phyloP scores from a whole-genome alignment of 2,113 vertebrate genomes.

The Balaenoptera acutorostrata region DNA sequence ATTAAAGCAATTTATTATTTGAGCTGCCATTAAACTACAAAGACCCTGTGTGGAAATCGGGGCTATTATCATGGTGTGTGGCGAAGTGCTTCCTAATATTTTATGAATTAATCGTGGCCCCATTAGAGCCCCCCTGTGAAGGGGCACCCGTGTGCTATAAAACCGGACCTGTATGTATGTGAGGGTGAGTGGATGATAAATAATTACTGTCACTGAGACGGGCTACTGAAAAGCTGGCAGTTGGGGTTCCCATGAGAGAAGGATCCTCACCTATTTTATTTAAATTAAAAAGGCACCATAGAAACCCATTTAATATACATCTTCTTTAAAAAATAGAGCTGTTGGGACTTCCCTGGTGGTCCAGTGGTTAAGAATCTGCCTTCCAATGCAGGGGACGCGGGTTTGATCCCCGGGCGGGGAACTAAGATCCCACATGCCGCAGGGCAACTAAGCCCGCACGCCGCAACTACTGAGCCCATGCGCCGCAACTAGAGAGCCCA shows the following conservation, averaged over 20 bases:
- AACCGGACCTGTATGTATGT: rapidly evolving
- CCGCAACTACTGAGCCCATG: neutral
- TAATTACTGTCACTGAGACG: neutral
- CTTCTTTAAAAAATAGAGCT: neutral
- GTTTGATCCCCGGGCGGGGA: neutral
- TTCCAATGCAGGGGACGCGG: neutral
- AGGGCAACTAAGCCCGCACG: neutral
- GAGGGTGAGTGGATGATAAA: neutral
- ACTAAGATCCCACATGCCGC: neutral
- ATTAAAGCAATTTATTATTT: conserved; percentile 2
- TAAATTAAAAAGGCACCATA: neutral
- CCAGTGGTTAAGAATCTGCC: neutral
- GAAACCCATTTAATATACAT: neutral
- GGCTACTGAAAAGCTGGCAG: neutral
- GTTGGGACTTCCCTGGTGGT: neutral
- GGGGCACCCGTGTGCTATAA: neutral
- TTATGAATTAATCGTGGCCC: neutral
- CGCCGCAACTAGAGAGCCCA: no score
- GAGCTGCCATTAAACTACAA: neutral
- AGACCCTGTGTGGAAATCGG: neutral
- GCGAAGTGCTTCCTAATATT: neutral
- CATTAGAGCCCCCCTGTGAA: neutral
- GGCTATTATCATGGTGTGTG: neutral
- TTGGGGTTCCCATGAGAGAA: neutral
- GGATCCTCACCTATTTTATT: neutral